Evolutionary conservation across 2,797 vertebrate genomes (phyloP).

Genomic region (Acanthis flammea): DNA sequence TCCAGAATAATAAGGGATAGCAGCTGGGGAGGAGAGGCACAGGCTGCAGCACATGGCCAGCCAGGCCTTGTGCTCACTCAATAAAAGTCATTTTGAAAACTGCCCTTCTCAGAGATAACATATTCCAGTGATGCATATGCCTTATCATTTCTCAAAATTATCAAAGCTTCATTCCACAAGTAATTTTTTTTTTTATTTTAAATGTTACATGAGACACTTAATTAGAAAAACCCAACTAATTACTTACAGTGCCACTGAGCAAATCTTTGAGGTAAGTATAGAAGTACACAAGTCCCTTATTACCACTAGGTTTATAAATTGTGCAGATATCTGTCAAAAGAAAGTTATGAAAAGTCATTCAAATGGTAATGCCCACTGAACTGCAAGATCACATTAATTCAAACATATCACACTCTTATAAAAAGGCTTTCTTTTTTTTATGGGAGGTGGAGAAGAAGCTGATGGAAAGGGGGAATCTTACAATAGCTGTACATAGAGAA

Average conservation of each 20-base stretch:
- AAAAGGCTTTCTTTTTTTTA: neutral
- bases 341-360: neutral
- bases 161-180: neutral
- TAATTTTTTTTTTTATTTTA: neutral
- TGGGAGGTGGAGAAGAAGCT: neutral
- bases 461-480: neutral
- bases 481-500: neutral
- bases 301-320: constrained; percentile 67
- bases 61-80: neutral
- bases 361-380: neutral
- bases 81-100: neutral
- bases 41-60: neutral
- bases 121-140: neutral
- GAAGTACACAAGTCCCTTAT: constrained; percentile 85
- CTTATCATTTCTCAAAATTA: neutral
- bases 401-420: neutral
- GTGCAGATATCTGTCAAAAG: constrained; percentile 81
- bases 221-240: neutral
- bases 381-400: neutral
- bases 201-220: neutral
- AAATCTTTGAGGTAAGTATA: constrained; percentile 89
- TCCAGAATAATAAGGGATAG: neutral
- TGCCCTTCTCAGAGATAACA: neutral
- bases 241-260: constrained; percentile 90
- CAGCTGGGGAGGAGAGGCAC: neutral